Evolutionary conservation across 2,797 vertebrate species (phyloP).

Genomic region (Gastrophryne carolinensis): DNA sequence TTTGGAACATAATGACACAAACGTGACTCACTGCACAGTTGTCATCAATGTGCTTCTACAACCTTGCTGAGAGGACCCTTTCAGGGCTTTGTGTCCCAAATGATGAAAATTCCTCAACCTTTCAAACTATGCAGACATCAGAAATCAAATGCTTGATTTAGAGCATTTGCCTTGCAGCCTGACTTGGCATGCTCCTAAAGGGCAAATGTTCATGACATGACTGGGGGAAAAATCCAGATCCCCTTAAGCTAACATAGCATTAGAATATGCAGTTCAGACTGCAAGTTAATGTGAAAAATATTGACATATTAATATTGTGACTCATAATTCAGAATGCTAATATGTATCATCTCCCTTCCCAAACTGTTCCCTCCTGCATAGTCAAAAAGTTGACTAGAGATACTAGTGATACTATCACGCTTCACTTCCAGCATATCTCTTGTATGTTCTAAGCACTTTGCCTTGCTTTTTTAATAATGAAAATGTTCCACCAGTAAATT

Average conservation of each 20-base stretch:
- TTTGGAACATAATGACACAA: background rate
- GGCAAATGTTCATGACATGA: conserved; percentile 11
- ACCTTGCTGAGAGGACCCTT: conserved; percentile 36
- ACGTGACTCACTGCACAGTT: conserved; percentile 33
- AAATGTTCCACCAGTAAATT: too few relatives aligned
- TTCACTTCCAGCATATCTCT: too few relatives aligned
- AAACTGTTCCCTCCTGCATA: too few relatives aligned
- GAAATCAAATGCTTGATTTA: conserved; percentile 37
- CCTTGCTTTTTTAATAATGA: too few relatives aligned
- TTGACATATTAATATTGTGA: too few relatives aligned
- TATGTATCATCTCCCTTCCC: too few relatives aligned
- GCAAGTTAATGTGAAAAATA: background rate
- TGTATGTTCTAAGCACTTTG: too few relatives aligned
- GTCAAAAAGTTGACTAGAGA: too few relatives aligned
- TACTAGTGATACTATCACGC: too few relatives aligned
- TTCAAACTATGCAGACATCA: conserved; percentile 32
- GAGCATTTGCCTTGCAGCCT: background rate
- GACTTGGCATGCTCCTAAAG: background rate
- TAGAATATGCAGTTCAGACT: background rate
- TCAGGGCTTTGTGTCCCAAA: conserved; percentile 16
- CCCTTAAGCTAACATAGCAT: conserved; percentile 3
- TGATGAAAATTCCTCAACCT: conserved; percentile 24
- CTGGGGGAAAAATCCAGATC: conserved; percentile 2
- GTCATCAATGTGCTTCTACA: conserved; percentile 17
- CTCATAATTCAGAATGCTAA: too few relatives aligned